Evolutionary conservation across 2,888 invertebrate species (phyloP).

Genomic region (Ferrisia virgata): DNA sequence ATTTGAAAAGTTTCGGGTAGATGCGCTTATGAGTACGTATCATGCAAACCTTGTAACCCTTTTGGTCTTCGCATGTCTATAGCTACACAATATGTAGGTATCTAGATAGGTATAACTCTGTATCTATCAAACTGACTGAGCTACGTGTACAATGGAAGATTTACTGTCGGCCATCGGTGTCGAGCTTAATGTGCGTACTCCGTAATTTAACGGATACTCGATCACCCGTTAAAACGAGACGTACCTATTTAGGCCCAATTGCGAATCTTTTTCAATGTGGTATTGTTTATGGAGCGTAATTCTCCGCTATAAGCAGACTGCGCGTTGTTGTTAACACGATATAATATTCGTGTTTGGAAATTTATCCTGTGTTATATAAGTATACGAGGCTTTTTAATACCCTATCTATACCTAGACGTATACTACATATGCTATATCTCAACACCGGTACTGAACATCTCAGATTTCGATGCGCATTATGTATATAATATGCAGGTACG

Average conservation of each 20-base stretch:
- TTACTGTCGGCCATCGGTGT: neutral
- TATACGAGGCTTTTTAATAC: neutral
- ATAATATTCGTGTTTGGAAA: constrained; percentile 6
- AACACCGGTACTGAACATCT: neutral
- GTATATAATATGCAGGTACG: too few relatives aligned
- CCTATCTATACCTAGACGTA: too few relatives aligned
- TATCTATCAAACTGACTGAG: neutral
- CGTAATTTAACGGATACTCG: neutral
- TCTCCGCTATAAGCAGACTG: neutral
- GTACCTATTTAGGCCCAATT: neutral
- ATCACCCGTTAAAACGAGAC: neutral
- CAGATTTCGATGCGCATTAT: neutral
- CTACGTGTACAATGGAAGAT: neutral
- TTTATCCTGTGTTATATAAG: neutral
- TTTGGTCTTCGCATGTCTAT: neutral
- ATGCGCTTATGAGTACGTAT: neutral
- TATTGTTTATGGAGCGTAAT: neutral
- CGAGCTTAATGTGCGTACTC: neutral
- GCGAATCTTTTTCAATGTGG: neutral
- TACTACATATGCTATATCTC: neutral
- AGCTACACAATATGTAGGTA: too few relatives aligned
- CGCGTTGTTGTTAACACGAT: neutral
- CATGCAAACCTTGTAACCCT: neutral
- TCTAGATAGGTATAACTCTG: too few relatives aligned
- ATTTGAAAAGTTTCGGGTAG: neutral